Evolutionary conservation across 2,888 invertebrate species (phyloP), one percentile per base, ranked within the genome.

Genomic region (Harmothoe impar): DNA sequence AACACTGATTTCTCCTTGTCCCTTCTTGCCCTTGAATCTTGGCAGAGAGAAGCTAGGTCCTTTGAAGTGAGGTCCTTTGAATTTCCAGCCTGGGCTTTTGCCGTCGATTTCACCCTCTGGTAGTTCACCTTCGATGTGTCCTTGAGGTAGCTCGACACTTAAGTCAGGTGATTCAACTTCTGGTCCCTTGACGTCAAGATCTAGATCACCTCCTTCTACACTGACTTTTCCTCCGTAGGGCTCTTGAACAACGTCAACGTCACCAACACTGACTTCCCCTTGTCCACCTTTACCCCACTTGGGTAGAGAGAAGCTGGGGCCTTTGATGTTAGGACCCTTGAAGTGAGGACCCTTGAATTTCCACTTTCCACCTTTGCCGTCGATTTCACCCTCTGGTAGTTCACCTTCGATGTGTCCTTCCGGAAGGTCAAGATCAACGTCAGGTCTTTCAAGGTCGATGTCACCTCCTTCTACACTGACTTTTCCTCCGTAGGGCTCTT

Each of bases 251-350:
- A 86, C 29, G 33, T 86, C 86, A 54, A 86, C 54, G 56, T 86
- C 86, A 25, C 86, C 86, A 86, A 86, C 86, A 86, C 54, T 86
- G 86, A 86, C 56, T 54, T 86, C 86, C n/a, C 86, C 86, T 54
- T 86, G 86, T 52, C 86, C 86, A 7, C 56, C 56, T 12, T 33
- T 33, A 0, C 54, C 54, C 25, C 25, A 86, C 86, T 86, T 86
- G 52, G 86, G 86, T 31, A 86, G 29, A 25, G 86, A 86, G 54
- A 86, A 52, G 33, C 86, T 86, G 0, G 84, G 84, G 0, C 51
- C 84, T 25, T 84, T 84, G 51, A 43, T 52, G 51, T 84, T 7
- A 35, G 56, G 86, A 43, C 35, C 81, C n/a, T 81, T 81, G 81
- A 86, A 54, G 29, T 86, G 52, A n/a, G 86, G 86, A 5, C 56